Base-by-base conservation (phyloP, 2,113 vertebrate genomes). In the Cochlearius cochlearius region DNA sequence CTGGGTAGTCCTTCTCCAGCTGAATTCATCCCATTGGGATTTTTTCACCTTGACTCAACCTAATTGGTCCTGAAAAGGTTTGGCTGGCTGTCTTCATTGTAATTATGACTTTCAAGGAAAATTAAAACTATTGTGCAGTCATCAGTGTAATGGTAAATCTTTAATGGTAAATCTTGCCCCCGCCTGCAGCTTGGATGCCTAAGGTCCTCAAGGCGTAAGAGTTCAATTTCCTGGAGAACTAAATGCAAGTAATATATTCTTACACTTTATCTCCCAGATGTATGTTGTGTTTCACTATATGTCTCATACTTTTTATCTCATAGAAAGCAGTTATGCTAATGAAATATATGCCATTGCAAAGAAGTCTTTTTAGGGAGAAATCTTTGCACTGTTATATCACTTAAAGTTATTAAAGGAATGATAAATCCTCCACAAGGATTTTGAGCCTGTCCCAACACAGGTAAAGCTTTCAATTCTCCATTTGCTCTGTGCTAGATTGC, bases 71-170 rank as follows among this genome's bases (percentile, higher is more conserved):
- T 85, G 41, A 88, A 88, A 71, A 30, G 43, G 23, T 92, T 74
- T 94, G 67, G 7, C 45, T 82, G 32, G 10, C 47, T 85, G 41
- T 43, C 60, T 69, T 76, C 34, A 73, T 17, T 76, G 26, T 21
- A 81, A 81, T 92, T 69, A 72, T 80, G 75, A 47, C 23, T 94
- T 91, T 95, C 53, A 72, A 88, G 60, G 60, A 91, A 96, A 94
- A 95, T 67, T 10, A 69, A 95, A 92, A 62, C 39, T 74, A 69
- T 39, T 81, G 15, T 72, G 52, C 23, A 67, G 49, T 56, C 29
- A 75, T 49, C 53, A 79, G 9, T 39, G 38, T 45, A 76, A 75
- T 73, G 32, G 41, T 64, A 92, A 86, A 91, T 91, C 47, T 81
- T 69, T 43, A 43, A 43, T 43, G 41, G 41, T 43, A 43, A 43